phyloP scores from a whole-genome alignment of 2,113 vertebrate genomes.

The Seriola dumerili region DNA sequence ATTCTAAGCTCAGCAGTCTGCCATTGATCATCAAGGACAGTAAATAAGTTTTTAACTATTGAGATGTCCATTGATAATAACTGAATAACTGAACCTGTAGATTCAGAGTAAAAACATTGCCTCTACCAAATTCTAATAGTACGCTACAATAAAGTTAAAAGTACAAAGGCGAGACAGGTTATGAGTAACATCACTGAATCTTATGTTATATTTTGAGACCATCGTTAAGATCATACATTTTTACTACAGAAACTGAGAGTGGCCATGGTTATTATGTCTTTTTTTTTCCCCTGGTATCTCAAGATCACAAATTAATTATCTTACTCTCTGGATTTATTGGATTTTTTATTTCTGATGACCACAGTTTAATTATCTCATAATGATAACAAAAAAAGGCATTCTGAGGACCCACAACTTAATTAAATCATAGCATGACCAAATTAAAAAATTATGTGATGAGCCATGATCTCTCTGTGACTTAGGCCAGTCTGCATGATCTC shows the following conservation, averaged over 20 bases:
- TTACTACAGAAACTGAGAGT: neutral
- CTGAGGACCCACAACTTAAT: neutral
- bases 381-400: constrained; percentile 7
- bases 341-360: neutral
- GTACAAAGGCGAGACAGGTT: neutral
- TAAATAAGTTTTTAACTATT: constrained; percentile 43
- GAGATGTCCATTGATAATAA: neutral
- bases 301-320: neutral
- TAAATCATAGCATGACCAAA: neutral
- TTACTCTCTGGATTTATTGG: neutral
- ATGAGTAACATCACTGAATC: neutral
- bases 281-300: neutral
- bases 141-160: neutral
- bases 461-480: neutral
- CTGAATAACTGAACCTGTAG: neutral
- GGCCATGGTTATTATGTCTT: neutral
- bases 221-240: neutral
- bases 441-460: neutral
- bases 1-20: constrained; percentile 26
- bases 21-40: constrained; percentile 58
- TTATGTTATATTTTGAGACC: neutral
- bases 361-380: constrained; percentile 9
- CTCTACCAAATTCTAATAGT: neutral
- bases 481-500: neutral
- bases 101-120: neutral